These are phyloP conservation scores for Drosophila glabriapex DNA, from an alignment of 2,888 invertebrate genomes.

Conservation along the genomic window DNA sequence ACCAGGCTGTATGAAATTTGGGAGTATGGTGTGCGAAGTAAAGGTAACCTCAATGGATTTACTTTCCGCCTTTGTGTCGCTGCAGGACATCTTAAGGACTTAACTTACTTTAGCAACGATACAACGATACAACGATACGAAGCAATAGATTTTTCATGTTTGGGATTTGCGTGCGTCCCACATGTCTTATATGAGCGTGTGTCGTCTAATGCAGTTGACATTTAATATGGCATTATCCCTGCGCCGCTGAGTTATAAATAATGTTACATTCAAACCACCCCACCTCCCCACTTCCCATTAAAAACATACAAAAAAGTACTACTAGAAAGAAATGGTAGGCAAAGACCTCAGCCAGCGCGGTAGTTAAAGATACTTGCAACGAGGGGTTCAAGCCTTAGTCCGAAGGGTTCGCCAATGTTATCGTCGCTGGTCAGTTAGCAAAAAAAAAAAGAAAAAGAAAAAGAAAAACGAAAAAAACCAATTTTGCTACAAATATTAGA, in stretches of 20 bases:
- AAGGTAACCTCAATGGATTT: conserved; percentile 76
- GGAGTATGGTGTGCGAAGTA: conserved; percentile 16
- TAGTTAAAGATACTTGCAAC: conserved; percentile 38
- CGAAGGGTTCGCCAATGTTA: conserved; percentile 31
- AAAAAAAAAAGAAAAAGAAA: background rate
- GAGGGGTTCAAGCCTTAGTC: conserved; percentile 34
- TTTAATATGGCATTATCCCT: conserved; percentile 79
- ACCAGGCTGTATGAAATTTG: conserved; percentile 20
- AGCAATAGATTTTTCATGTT: conserved; percentile 80
- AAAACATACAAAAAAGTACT: conserved; percentile 70
- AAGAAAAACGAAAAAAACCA: conserved; percentile 17
- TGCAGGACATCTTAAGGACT: conserved; percentile 75
- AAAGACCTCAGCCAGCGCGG: conserved; percentile 21
- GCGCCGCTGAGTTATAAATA: conserved; percentile 79
- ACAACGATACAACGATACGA: conserved; percentile 19
- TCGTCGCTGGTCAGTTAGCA: conserved; percentile 38
- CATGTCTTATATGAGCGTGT: conserved; percentile 64
- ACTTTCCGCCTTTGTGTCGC: conserved; percentile 68
- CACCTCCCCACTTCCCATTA: conserved; percentile 46
- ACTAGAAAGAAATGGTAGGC: conserved; percentile 25
- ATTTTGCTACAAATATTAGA: conserved; percentile 42
- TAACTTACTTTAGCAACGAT: conserved; percentile 57
- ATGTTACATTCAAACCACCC: conserved; percentile 54
- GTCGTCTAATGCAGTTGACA: conserved; percentile 77
- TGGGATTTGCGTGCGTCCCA: conserved; percentile 77